These are phyloP conservation scores for Lasius fuliginosus DNA, from an alignment of 2,888 invertebrate genomes.

Conservation along the genomic window DNA sequence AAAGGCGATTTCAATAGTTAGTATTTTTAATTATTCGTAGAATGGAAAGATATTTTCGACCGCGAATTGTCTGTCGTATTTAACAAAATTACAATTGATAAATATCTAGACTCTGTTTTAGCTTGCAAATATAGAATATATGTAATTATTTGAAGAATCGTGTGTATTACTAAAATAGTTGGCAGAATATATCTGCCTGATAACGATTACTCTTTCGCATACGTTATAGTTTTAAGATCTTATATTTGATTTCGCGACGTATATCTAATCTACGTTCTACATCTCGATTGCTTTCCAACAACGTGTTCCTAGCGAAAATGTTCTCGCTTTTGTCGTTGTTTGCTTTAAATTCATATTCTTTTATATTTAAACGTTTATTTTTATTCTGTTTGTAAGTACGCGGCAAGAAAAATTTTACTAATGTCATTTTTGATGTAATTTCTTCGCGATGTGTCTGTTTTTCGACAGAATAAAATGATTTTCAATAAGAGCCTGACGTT, in stretches of 20 bases:
- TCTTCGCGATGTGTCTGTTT: not conserved
- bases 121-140: not conserved
- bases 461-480: not conserved
- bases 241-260: slow-evolving; percentile 54
- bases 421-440: not conserved
- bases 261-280: slow-evolving; percentile 63
- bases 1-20: not conserved
- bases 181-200: not conserved
- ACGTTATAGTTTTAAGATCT: slow-evolving; percentile 34
- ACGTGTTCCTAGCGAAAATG: slow-evolving; percentile 33
- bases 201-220: slow-evolving; percentile 7
- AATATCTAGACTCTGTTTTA: not conserved
- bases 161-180: not conserved
- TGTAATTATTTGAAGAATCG: not conserved
- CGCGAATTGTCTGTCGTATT: not conserved
- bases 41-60: not conserved
- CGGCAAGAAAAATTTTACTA: not conserved
- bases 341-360: slow-evolving; percentile 35
- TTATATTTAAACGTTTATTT: slow-evolving; percentile 9
- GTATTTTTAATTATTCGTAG: not conserved
- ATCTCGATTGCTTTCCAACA: slow-evolving; percentile 60
- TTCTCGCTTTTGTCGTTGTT: slow-evolving; percentile 39
- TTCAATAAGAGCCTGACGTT: not conserved
- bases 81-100: not conserved
- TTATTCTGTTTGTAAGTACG: not conserved